These are phyloP conservation scores for Chaetorhynchus papuensis DNA, from an alignment of 2,113 vertebrate species.

Conservation along the genomic window DNA sequence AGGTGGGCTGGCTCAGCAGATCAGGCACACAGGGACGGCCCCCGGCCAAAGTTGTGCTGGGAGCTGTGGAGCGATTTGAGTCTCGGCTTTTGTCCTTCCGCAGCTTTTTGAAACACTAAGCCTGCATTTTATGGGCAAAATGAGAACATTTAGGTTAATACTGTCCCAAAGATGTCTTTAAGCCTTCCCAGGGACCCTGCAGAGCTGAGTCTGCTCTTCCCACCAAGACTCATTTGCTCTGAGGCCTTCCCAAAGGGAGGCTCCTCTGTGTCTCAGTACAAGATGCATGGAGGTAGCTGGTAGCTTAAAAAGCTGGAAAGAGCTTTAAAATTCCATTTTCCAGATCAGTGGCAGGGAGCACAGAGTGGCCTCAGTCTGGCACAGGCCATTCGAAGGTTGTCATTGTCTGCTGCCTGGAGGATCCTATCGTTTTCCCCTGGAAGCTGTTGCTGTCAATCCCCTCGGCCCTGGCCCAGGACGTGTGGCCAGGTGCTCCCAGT, in stretches of 20 bases:
- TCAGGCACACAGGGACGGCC: not conserved
- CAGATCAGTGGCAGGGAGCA: not conserved
- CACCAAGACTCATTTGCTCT: not conserved
- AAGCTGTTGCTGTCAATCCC: not conserved
- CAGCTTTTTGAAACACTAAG: not conserved
- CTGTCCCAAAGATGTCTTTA: not conserved
- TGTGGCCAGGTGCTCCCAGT: not conserved
- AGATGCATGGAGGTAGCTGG: not conserved
- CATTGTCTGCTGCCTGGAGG: not conserved
- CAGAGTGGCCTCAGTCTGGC: not conserved
- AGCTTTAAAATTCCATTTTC: not conserved
- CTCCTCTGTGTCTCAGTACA: not conserved
- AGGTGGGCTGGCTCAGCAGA: not conserved
- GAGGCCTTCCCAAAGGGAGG: not conserved
- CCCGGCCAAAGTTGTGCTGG: not conserved
- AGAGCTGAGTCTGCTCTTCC: not conserved
- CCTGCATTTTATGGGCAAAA: not conserved
- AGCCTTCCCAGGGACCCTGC: not conserved
- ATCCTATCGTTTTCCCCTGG: not conserved
- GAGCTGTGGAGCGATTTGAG: not conserved
- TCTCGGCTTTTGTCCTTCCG: not conserved
- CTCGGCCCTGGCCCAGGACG: not conserved
- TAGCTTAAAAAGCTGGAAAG: not conserved
- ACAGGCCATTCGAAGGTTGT: not conserved
- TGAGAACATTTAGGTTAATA: not conserved